Evolutionary conservation across 2,113 vertebrate genomes (phyloP).

Genomic region (Andinoacara biseriatus): DNA sequence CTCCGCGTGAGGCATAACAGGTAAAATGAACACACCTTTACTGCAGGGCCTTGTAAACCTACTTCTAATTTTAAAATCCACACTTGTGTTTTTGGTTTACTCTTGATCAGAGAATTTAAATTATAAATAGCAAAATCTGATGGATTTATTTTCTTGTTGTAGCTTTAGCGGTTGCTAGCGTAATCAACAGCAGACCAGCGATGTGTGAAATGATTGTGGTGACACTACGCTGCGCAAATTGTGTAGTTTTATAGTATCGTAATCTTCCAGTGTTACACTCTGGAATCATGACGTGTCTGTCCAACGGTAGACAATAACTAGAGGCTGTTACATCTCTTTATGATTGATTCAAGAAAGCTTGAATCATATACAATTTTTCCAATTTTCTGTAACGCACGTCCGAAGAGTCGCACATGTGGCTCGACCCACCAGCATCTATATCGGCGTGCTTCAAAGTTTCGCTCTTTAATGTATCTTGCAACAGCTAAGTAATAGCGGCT

Average conservation of each 20-base stretch:
- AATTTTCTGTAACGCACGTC: not conserved
- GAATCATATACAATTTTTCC: not conserved
- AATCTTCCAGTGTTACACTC: not conserved
- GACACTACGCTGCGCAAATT: not conserved
- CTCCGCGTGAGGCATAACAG: not conserved
- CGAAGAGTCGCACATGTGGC: not conserved
- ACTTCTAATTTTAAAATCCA: constrained; percentile 4
- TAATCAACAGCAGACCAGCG: too few relatives aligned
- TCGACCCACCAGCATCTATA: not conserved
- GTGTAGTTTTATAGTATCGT: not conserved
- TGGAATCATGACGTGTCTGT: not conserved
- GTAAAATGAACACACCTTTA: not conserved
- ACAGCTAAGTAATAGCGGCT: not conserved
- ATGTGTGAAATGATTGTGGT: too few relatives aligned
- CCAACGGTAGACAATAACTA: not conserved
- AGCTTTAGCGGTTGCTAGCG: too few relatives aligned
- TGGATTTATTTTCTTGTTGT: too few relatives aligned
- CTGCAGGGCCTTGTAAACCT: not conserved
- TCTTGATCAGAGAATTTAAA: not conserved
- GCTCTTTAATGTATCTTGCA: not conserved
- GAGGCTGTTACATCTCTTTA: too few relatives aligned
- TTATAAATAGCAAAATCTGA: not conserved
- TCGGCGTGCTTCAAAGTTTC: not conserved
- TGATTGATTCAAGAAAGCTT: not conserved
- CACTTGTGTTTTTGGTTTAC: not conserved